A percentile compares a stretch with the other conserved stretches of the same genome.
phyloP scores from a whole-genome alignment of 1,140 invertebrate genomes.

The Wiebesia pumilae region DNA sequence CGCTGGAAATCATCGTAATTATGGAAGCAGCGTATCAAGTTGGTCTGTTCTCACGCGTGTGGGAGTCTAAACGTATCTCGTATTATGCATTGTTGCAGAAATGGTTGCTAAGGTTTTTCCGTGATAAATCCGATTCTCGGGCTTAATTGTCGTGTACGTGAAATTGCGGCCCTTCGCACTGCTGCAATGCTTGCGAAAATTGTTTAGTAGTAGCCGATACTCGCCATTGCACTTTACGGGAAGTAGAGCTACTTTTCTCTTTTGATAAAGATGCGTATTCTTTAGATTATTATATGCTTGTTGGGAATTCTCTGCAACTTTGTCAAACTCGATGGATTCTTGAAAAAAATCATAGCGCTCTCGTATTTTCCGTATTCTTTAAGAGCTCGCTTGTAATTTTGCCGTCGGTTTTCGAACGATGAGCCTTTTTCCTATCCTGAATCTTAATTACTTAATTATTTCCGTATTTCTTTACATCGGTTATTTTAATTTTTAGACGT shows the following conservation, averaged over 20 bases:
- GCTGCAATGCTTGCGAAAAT: not conserved
- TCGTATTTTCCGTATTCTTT: not conserved
- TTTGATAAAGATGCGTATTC: not conserved
- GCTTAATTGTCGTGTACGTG: no score
- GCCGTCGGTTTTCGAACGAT: not conserved
- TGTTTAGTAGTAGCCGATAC: not conserved
- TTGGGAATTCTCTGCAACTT: not conserved
- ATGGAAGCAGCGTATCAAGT: no score
- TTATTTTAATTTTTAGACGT: no score
- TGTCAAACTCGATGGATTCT: not conserved
- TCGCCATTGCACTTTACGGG: not conserved
- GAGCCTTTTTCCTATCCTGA: not conserved
- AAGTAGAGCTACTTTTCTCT: not conserved
- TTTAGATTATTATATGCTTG: not conserved
- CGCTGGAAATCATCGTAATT: no score
- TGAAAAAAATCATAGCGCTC: not conserved
- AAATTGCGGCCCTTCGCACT: no score
- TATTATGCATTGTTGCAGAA: not conserved
- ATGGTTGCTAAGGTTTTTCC: not conserved
- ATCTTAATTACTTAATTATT: not conserved
- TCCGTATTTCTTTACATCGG: not conserved
- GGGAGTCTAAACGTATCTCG: not conserved
- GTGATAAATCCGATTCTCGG: no score
- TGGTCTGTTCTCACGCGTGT: no score
- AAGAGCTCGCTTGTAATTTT: not conserved